A percentile compares a stretch with the other conserved stretches of the same genome.
These are phyloP conservation scores for Machaerirhynchus nigripectus DNA, from an alignment of 2,113 vertebrate species.

Conservation along the genomic window DNA sequence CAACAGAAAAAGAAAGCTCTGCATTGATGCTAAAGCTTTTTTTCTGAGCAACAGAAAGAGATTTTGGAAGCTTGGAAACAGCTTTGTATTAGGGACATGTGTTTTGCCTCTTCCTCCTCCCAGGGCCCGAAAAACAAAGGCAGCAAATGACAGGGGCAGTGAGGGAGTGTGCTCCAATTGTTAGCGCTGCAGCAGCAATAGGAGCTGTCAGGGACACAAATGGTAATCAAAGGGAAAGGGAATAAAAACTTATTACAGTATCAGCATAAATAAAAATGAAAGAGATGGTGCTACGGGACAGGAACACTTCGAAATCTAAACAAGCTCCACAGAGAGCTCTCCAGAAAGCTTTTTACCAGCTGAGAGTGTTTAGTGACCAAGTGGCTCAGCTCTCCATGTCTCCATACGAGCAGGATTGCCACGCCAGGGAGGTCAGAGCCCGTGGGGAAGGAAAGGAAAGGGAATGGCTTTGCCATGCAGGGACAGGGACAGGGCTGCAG, in stretches of 20 bases:
- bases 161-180: not conserved
- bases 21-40: slow-evolving; percentile 24
- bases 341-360: not conserved
- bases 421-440: not conserved
- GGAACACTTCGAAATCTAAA: slow-evolving; percentile 32
- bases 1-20: slow-evolving; percentile 46
- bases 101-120: slow-evolving; percentile 18
- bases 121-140: slow-evolving; percentile 5
- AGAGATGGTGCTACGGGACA: not conserved
- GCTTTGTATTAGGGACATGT: not conserved
- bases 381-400: not conserved
- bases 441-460: not conserved
- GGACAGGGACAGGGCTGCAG: not conserved
- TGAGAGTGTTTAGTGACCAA: not conserved
- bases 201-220: not conserved
- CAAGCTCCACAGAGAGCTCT: not conserved
- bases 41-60: slow-evolving; percentile 8
- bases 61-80: slow-evolving; percentile 51
- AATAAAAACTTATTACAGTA: not conserved
- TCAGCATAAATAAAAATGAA: slow-evolving; percentile 32
- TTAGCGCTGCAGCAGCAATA: not conserved
- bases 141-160: slow-evolving; percentile 22
- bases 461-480: not conserved
- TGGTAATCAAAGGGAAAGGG: not conserved
- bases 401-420: not conserved